phyloP scores from a whole-genome alignment of 2,113 vertebrate species.

The Oryzias melastigma region DNA sequence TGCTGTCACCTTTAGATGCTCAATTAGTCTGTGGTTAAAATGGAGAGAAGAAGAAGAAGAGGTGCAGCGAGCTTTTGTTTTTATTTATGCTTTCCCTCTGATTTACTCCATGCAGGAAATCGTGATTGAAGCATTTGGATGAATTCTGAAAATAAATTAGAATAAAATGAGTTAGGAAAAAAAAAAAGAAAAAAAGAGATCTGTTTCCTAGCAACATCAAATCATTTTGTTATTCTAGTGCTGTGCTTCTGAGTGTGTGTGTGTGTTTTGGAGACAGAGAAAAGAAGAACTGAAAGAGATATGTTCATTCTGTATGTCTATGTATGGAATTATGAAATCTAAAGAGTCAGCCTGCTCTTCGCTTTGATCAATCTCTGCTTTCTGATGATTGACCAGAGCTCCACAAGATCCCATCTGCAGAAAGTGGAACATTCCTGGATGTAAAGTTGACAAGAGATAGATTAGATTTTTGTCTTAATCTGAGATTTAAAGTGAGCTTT shows the following conservation, averaged over 20 bases:
- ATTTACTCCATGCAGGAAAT: constrained; percentile 37
- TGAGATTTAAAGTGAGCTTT: no score
- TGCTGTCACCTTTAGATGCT: constrained; percentile 21
- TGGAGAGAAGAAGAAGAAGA: constrained; percentile 1
- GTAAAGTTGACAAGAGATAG: no score
- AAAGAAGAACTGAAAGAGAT: constrained; percentile 1
- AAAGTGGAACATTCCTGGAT: constrained; percentile 36
- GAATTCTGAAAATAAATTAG: constrained; percentile 66
- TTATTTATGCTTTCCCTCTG: constrained; percentile 34
- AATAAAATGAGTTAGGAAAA: constrained; percentile 57
- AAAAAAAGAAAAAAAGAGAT: constrained; percentile 35
- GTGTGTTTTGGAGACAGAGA: constrained; percentile 19
- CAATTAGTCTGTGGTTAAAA: constrained; percentile 22
- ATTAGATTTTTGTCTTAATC: no score
- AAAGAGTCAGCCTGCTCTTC: constrained; percentile 16
- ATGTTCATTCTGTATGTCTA: constrained; percentile 7
- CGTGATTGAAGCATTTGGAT: constrained; percentile 48
- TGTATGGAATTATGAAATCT: constrained; percentile 6
- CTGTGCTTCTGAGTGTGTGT: constrained; percentile 1
- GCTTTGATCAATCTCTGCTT: constrained; percentile 15
- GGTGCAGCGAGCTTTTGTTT: constrained; percentile 10
- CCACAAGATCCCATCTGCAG: constrained; percentile 15
- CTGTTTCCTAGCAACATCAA: constrained; percentile 82
- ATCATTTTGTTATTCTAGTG: constrained; percentile 61
- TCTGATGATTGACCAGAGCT: constrained; percentile 13